These are phyloP conservation scores for Oscheius onirici DNA, from an alignment of 2,888 invertebrate species.

Conservation along the genomic window DNA sequence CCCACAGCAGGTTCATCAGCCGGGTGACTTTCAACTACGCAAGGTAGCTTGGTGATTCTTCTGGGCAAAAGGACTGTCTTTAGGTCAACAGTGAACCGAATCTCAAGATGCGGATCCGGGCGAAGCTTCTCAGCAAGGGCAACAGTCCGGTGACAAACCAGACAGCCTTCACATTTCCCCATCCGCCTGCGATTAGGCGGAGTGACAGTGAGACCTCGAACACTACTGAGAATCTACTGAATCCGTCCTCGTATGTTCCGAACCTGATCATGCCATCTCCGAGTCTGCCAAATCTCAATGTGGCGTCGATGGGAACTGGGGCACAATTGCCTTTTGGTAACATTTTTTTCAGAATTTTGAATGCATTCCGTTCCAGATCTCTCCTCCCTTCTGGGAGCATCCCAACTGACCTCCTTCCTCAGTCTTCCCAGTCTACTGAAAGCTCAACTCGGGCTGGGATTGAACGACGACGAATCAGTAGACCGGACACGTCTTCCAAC, in stretches of 20 bases:
- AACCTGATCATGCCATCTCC: slow-evolving; percentile 65
- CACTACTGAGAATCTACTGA: slow-evolving; percentile 26
- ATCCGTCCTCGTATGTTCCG: slow-evolving; percentile 35
- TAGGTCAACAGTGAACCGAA: slow-evolving; percentile 70
- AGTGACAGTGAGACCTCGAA: slow-evolving; percentile 50
- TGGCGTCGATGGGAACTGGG: slow-evolving; percentile 31
- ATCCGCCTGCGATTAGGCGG: slow-evolving; percentile 29
- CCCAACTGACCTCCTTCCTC: slow-evolving; percentile 62
- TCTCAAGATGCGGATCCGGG: slow-evolving; percentile 69
- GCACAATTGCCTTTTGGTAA: slow-evolving; percentile 31
- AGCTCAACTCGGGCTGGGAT: slow-evolving; percentile 53
- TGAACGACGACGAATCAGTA: slow-evolving; percentile 40
- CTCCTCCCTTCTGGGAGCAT: slow-evolving; percentile 58
- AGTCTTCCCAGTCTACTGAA: slow-evolving; percentile 68
- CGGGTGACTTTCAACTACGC: slow-evolving; percentile 60
- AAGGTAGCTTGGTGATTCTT: slow-evolving; percentile 29
- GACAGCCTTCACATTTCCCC: slow-evolving; percentile 48
- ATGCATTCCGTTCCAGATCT: slow-evolving; percentile 37
- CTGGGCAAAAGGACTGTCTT: neutral
- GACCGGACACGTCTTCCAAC: slow-evolving; percentile 30
- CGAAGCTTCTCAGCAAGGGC: slow-evolving; percentile 67
- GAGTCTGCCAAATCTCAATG: slow-evolving; percentile 66
- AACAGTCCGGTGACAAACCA: slow-evolving; percentile 51
- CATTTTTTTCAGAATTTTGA: too few relatives aligned
- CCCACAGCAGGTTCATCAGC: slow-evolving; percentile 35